Evolutionary conservation across 1,140 invertebrate species (phyloP), one percentile per base, ranked within the genome.

Genomic region (Cherax destructor): DNA sequence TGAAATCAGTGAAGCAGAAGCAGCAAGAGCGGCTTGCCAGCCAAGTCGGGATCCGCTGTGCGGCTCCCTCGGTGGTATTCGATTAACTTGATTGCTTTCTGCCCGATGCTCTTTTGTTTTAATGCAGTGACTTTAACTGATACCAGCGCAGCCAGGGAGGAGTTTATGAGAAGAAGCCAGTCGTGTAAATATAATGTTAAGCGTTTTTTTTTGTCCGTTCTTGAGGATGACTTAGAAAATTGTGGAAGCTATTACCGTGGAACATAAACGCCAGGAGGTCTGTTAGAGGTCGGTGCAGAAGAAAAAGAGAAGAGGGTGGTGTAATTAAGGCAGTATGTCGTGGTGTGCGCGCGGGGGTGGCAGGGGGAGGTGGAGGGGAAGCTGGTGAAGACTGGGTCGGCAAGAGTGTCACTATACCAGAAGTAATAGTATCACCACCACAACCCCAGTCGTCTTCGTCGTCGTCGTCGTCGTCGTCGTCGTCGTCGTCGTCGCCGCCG

Each of bases 21-120:
- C 49, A 80, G 78, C 52, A 56, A 13, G 52, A 65, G 16, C 61
- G 4, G 18, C 61, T 21, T 65, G 11, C 4, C 10, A 65, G 61
- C 18, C 61, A 16, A 24, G 56, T 2, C 24, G 80, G 9, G 80
- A 41, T 16, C 18, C n/a, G 52, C 52, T 41, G 52, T n/a, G 56
- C 21, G 52, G 24, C 80, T 83, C n/a, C 80, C 79, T 59, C 61
- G 80, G 56, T 83, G 80, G 80, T 61, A 83, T 83, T 83, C 80
- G 80, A 83, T 83, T 83, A 83, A 83, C 80, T 83, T 61, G 80
- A 83, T 83, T 83, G 80, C 80, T 59, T 83, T 49, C 80, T 83
- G 56, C 10, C 52, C 80, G 52, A 4, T 49, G 80, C 21, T 61
- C 80, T 83, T 65, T 83, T 56, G 50, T 59, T 83, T 83, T 83